These are phyloP conservation scores for Mus spicilegus DNA, from an alignment of 2,113 vertebrate genomes.

Conservation along the genomic window DNA sequence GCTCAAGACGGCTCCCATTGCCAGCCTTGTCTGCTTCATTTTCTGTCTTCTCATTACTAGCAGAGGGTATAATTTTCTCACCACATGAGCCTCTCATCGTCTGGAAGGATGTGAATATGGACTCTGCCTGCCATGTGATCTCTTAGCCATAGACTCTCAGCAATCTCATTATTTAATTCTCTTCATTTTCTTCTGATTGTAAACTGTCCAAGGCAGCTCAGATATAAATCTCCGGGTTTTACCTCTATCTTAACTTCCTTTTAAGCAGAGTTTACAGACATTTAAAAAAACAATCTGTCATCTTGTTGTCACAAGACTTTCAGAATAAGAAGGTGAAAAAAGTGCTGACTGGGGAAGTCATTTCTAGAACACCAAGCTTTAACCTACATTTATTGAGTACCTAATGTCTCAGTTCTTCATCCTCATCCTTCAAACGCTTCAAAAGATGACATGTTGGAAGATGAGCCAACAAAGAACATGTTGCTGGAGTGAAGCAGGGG, in stretches of 20 bases:
- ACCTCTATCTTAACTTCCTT: neutral
- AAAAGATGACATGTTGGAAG: slow-evolving; percentile 49
- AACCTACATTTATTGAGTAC: slow-evolving; percentile 49
- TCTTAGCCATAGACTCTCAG: neutral
- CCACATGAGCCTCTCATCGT: neutral
- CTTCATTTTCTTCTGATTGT: neutral
- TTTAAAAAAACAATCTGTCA: neutral
- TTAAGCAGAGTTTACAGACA: slow-evolving; percentile 15
- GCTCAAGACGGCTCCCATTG: neutral
- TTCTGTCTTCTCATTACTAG: neutral
- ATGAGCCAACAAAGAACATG: slow-evolving; percentile 39
- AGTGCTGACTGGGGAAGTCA: slow-evolving; percentile 45
- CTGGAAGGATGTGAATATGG: neutral
- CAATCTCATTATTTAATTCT: neutral
- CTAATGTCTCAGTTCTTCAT: slow-evolving; percentile 48
- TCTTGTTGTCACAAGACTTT: slow-evolving; percentile 37
- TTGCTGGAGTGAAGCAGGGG: slow-evolving; percentile 18
- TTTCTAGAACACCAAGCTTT: slow-evolving; percentile 43
- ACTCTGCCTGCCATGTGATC: neutral
- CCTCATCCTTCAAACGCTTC: slow-evolving; percentile 56
- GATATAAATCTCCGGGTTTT: neutral
- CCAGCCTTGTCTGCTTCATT: neutral
- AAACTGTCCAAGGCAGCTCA: neutral
- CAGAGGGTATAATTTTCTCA: neutral
- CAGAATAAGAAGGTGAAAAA: neutral